phyloP scores from a whole-genome alignment of 1,140 invertebrate species.

The Cotesia glomerata region DNA sequence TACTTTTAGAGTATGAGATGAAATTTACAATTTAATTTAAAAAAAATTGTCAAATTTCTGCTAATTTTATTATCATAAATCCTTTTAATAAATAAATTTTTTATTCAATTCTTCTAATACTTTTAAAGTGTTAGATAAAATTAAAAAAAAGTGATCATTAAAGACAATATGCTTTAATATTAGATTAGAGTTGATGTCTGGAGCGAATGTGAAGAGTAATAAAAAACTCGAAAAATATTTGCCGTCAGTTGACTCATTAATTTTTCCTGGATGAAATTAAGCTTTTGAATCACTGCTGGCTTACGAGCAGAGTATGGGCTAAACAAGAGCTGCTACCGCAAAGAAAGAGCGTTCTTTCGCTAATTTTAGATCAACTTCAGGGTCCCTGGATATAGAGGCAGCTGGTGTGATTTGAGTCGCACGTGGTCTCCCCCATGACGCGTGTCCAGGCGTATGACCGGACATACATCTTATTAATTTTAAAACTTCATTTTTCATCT shows the following conservation, averaged over 20 bases:
- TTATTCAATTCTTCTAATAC: too few relatives aligned
- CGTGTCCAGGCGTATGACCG: slow-evolving; percentile 47
- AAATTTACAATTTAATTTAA: too few relatives aligned
- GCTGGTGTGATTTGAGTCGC: slow-evolving; percentile 49
- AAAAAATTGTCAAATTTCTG: not conserved
- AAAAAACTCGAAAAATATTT: slow-evolving; percentile 36
- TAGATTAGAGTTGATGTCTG: too few relatives aligned
- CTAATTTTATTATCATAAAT: not conserved
- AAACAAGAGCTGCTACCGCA: not conserved
- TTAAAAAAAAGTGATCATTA: too few relatives aligned
- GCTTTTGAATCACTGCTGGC: not conserved
- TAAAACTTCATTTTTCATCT: not conserved
- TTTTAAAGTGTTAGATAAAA: too few relatives aligned
- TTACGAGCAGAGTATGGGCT: not conserved
- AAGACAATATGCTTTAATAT: too few relatives aligned
- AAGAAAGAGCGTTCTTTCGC: slow-evolving; percentile 39
- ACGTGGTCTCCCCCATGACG: slow-evolving; percentile 42
- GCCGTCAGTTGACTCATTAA: slow-evolving; percentile 40
- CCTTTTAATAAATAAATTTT: not conserved
- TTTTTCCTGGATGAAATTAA: slow-evolving; percentile 1
- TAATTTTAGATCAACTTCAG: slow-evolving; percentile 55
- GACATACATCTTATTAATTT: slow-evolving; percentile 38
- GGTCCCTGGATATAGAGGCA: slow-evolving; percentile 49
- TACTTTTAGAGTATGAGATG: too few relatives aligned
- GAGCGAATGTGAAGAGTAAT: slow-evolving; percentile 37